These are phyloP conservation scores for Chionomys nivalis DNA, from an alignment of 2,113 vertebrate genomes.

Conservation along the genomic window DNA sequence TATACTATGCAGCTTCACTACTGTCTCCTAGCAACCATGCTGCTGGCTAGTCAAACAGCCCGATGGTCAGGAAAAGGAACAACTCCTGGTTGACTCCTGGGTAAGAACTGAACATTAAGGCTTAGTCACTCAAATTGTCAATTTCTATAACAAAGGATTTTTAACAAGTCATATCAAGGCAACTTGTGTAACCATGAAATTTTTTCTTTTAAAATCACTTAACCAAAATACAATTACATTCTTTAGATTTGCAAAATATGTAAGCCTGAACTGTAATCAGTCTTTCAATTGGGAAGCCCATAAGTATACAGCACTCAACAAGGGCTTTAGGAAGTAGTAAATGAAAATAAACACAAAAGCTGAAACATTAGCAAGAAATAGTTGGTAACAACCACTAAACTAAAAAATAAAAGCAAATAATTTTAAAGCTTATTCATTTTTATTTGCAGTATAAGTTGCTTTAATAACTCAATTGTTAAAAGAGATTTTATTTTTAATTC, in stretches of 20 bases:
- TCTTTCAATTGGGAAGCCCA: conserved; percentile 16
- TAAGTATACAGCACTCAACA: neutral
- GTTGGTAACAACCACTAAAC: neutral
- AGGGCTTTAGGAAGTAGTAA: conserved; percentile 6
- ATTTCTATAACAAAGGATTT: conserved; percentile 14
- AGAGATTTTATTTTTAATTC: conserved; percentile 22
- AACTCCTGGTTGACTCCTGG: neutral
- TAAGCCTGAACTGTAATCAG: conserved; percentile 14
- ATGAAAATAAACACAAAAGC: conserved; percentile 11
- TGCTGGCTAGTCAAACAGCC: neutral
- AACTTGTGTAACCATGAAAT: conserved; percentile 9
- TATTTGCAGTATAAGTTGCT: neutral
- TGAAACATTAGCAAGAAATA: conserved; percentile 33
- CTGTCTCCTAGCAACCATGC: neutral
- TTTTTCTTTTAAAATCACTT: neutral
- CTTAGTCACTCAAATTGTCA: neutral
- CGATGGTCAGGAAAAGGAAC: neutral
- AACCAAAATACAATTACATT: neutral
- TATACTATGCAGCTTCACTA: neutral
- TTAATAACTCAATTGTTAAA: conserved; percentile 34
- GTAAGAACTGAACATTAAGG: neutral
- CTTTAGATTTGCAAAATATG: conserved; percentile 26
- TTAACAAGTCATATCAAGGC: neutral
- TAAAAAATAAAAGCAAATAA: neutral
- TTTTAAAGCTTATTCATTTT: neutral